These are phyloP conservation scores for Chinchilla lanigera DNA, from an alignment of 2,113 vertebrate species.

Conservation along the genomic window DNA sequence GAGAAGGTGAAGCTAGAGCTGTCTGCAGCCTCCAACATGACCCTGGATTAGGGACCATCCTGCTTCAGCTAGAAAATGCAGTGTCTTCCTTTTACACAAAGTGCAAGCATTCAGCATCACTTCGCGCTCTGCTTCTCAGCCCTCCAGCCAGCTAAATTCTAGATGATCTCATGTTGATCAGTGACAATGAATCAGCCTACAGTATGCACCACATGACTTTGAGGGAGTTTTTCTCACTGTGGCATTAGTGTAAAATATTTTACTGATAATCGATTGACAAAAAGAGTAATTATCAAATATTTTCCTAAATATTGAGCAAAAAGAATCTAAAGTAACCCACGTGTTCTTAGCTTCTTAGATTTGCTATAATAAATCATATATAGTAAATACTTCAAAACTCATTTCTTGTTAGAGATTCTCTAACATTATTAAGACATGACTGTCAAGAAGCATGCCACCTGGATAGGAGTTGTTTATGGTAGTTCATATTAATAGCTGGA, in stretches of 20 bases:
- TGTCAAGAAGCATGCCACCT: not conserved
- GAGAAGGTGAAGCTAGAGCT: not conserved
- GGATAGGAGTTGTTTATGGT: not conserved
- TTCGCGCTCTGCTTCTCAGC: not conserved
- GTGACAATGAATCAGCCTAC: not conserved
- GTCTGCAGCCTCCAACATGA: not conserved
- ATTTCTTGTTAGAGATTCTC: not conserved
- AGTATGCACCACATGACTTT: not conserved
- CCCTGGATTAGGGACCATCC: not conserved
- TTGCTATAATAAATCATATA: slow-evolving; percentile 16
- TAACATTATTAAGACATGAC: not conserved
- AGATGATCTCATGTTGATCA: not conserved
- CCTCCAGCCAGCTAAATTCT: not conserved
- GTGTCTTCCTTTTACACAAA: not conserved
- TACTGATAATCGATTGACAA: not conserved
- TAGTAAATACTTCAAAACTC: not conserved
- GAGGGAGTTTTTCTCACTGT: not conserved
- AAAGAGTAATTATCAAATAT: not conserved
- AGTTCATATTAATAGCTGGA: not conserved
- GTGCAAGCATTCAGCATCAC: not conserved
- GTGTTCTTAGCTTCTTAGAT: not conserved
- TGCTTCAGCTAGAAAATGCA: not conserved
- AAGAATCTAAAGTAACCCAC: not conserved
- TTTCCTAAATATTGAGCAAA: not conserved
- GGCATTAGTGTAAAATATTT: not conserved